Evolutionary conservation across 2,797 vertebrate genomes (phyloP).

Genomic region (Spinibarbus caldwelli): DNA sequence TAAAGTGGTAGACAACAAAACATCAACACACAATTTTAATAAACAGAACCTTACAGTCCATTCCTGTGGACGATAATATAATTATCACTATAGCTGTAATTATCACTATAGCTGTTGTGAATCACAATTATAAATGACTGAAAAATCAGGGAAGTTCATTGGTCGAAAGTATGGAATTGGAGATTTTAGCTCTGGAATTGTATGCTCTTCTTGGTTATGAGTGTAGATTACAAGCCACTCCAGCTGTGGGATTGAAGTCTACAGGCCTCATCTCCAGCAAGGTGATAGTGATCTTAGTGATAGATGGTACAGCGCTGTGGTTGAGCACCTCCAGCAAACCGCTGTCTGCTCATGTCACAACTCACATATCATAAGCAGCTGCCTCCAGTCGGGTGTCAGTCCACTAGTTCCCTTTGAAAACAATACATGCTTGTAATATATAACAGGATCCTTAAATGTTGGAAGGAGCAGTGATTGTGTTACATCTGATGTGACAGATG

Average conservation of each 20-base stretch:
- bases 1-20: background rate
- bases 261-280: slow-evolving; percentile 72
- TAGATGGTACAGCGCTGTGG: slow-evolving; percentile 69
- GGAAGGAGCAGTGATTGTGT: background rate
- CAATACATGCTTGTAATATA: background rate
- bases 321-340: slow-evolving; percentile 72
- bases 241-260: slow-evolving; percentile 49
- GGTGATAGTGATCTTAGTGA: slow-evolving; percentile 76
- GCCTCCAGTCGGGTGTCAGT: background rate
- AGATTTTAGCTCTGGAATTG: slow-evolving; percentile 3
- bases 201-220: background rate
- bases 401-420: background rate
- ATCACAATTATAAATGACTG: background rate
- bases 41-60: background rate
- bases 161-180: background rate
- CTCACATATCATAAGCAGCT: slow-evolving; percentile 62
- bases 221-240: slow-evolving; percentile 25
- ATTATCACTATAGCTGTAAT: background rate
- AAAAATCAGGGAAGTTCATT: background rate
- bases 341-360: slow-evolving; percentile 71
- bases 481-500: background rate
- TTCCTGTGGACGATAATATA: background rate
- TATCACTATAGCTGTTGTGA: background rate
- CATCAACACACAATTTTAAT: background rate
- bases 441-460: background rate